Conservation (phyloP, 1,140 invertebrate species). For the Drosophila miranda region DNA sequence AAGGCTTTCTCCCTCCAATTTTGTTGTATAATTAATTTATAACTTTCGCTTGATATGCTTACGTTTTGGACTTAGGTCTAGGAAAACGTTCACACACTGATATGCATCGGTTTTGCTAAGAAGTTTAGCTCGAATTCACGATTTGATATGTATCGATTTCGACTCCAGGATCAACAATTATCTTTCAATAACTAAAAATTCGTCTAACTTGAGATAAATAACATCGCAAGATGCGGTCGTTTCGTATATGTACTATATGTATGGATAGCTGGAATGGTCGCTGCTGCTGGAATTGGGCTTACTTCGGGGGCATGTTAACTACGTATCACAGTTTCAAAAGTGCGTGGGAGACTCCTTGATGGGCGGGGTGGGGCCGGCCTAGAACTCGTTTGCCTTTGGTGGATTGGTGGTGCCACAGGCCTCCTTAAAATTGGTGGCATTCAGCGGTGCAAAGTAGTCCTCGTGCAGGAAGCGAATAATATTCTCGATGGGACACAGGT, state of each 20-base stretch:
- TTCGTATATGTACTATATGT: slow-evolving; percentile 31
- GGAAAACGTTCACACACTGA: too few relatives aligned
- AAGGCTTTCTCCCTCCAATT: slow-evolving; percentile 10
- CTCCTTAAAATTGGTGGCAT: slow-evolving; percentile 93
- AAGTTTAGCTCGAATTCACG: slow-evolving; percentile 18
- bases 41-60: slow-evolving; percentile 34
- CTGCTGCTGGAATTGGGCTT: neutral
- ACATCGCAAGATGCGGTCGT: slow-evolving; percentile 53
- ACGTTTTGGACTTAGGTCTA: slow-evolving; percentile 15
- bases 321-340: slow-evolving; percentile 69
- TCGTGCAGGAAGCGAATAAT: slow-evolving; percentile 93
- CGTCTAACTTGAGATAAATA: slow-evolving; percentile 15
- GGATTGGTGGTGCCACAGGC: slow-evolving; percentile 84
- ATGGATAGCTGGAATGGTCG: neutral
- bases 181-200: slow-evolving; percentile 13
- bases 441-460: slow-evolving; percentile 91
- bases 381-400: slow-evolving; percentile 78
- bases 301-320: slow-evolving; percentile 45
- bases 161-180: slow-evolving; percentile 47
- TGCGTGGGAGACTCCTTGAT: slow-evolving; percentile 16
- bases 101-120: slow-evolving; percentile 4
- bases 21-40: slow-evolving; percentile 22
- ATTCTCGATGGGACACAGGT: slow-evolving; percentile 91
- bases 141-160: slow-evolving; percentile 45
- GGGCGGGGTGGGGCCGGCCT: slow-evolving; percentile 7